Evolutionary conservation across 2,797 vertebrate genomes (phyloP), one percentile per base, ranked within the genome.

Genomic region (Leptatherina wallacei): DNA sequence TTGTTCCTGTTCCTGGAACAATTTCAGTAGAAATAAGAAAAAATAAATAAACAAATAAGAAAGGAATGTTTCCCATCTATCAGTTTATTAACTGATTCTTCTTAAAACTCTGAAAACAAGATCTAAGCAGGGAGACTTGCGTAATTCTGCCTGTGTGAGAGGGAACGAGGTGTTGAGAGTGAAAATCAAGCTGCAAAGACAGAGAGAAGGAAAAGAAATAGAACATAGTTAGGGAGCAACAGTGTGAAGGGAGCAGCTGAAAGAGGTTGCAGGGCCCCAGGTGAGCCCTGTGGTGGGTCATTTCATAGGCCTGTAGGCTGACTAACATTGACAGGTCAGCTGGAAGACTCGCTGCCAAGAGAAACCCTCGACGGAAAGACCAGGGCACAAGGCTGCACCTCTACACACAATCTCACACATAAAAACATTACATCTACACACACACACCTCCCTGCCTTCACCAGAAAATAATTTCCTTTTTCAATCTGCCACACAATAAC

Each of bases 241-340:
- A 49, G 79, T 44, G 71, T 66, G 66, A 71, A 57, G 40, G 69
- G 58, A 78, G 60, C 59, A 71, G 80, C 67, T 82, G 61, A 73
- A 67, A 65, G 76, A 47, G 80, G 72, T 29, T 61, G 75, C 30
- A 2, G 61, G 67, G 80, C 79, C 71, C 70, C 84, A 82, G 87
- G 90, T 90, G 84, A 87, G 87, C 62, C 73, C 65, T 20, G 75
- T 24, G 75, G 86, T 63, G 84, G 90, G 82, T 76, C 80, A 81
- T 86, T 91, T 87, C 77, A 84, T 83, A 83, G 85, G 59, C 86
- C 85, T 81, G 71, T 71, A 80, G 79, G 77, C 87, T 85, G 86
- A 92, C 58, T 82, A 84, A 80, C 85, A 69, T 73, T 63, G 88
- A 91, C 89, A 85, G 88, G 88, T 91, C 91, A 91, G 85, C 86